Conservation (phyloP, 2,888 invertebrate genomes). For the Drosophila nr. perissopoda region DNA sequence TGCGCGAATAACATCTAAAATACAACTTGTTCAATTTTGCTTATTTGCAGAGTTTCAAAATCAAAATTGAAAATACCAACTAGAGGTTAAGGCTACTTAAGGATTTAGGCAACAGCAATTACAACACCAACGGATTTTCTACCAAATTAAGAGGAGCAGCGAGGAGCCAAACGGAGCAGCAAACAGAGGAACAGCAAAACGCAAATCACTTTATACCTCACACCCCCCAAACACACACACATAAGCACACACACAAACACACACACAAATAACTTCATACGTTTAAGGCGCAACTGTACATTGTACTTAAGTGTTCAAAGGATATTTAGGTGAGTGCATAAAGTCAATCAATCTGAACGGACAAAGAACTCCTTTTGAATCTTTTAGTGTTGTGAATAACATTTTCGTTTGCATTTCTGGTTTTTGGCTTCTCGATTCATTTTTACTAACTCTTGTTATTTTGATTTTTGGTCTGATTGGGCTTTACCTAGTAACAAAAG, state of each 20-base stretch:
- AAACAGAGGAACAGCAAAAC: constrained; percentile 75
- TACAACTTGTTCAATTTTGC: constrained; percentile 18
- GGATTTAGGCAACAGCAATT: constrained; percentile 71
- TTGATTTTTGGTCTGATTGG: not conserved
- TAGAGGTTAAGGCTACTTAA: constrained; percentile 81
- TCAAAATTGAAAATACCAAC: constrained; percentile 83
- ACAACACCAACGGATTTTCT: constrained; percentile 72
- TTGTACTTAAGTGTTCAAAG: constrained; percentile 85
- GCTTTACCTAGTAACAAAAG: not conserved
- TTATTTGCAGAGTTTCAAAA: constrained; percentile 83
- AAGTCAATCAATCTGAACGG: not conserved
- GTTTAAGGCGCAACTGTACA: constrained; percentile 82
- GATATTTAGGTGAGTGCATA: constrained; percentile 74
- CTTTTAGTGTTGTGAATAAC: not conserved
- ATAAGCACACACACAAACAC: constrained; percentile 32
- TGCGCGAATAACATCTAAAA: constrained; percentile 28
- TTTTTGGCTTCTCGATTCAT: not conserved
- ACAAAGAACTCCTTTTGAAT: not conserved
- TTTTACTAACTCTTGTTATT: not conserved
- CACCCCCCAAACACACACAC: constrained; percentile 39
- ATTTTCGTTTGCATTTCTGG: not conserved
- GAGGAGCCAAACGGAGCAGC: constrained; percentile 70
- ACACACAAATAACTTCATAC: constrained; percentile 52
- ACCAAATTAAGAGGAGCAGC: constrained; percentile 49
- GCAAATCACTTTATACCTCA: constrained; percentile 85